Percentiles rank a stretch among this genome's conserved stretches.
Conservation (phyloP, 1,140 invertebrate genomes). For the Zaprionus vittiger region DNA sequence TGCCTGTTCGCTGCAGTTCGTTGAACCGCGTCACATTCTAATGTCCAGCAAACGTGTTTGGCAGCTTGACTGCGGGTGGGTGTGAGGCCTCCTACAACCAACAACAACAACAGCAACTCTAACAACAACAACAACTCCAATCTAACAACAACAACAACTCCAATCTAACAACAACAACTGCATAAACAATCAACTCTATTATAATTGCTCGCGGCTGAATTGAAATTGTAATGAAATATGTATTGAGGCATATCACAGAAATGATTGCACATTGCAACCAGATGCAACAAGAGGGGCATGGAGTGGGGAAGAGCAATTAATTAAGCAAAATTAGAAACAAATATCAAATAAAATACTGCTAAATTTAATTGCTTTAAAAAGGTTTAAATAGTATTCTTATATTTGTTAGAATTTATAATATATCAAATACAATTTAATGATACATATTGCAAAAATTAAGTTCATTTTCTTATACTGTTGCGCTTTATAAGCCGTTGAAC, state of each 20-base stretch:
- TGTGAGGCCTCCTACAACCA: conserved; percentile 14
- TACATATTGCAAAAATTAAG: neutral
- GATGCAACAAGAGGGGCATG: neutral
- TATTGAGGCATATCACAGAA: conserved; percentile 25
- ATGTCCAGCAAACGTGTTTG: conserved; percentile 76
- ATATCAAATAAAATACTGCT: too few relatives aligned
- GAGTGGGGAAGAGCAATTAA: neutral
- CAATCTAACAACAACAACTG: conserved; percentile 18
- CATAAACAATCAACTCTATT: conserved; percentile 30
- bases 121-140: neutral
- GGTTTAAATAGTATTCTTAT: neutral
- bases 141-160: conserved; percentile 4
- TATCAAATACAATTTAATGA: neutral
- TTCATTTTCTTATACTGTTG: neutral
- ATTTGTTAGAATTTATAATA: neutral
- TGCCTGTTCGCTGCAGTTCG: conserved; percentile 49
- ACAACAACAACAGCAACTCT: conserved; percentile 5
- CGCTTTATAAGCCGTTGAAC: neutral
- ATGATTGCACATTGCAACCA: conserved; percentile 32
- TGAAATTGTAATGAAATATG: conserved; percentile 49
- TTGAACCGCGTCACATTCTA: conserved; percentile 70
- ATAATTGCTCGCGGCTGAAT: conserved; percentile 50
- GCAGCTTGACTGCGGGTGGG: conserved; percentile 57
- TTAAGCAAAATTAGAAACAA: neutral
- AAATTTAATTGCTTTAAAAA: too few relatives aligned